Percentiles rank a stretch among this genome's conserved stretches.
Conservation (phyloP, 2,888 invertebrate genomes). For the Drosophila anomalata region DNA sequence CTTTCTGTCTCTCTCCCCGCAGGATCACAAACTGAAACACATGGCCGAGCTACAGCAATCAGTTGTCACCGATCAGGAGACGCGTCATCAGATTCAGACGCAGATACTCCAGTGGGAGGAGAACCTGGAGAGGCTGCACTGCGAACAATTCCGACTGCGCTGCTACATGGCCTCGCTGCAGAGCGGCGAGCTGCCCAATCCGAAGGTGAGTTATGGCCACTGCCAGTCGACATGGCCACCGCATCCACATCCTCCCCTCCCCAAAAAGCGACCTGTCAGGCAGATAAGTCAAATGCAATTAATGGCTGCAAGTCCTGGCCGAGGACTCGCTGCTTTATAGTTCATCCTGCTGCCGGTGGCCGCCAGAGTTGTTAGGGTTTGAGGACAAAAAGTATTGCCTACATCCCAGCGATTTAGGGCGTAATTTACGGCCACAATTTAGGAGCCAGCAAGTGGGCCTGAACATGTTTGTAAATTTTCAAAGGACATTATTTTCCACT, state of each 20-base stretch:
- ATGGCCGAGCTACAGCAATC: slow-evolving; percentile 99
- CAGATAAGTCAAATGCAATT: slow-evolving; percentile 40
- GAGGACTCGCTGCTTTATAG: slow-evolving; percentile 14
- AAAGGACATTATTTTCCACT: too few species aligned
- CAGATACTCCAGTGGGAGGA: slow-evolving; percentile 99
- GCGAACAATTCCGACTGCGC: slow-evolving; percentile 97
- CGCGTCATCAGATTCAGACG: slow-evolving; percentile 94
- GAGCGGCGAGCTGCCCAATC: slow-evolving; percentile 97
- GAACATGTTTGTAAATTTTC: neutral
- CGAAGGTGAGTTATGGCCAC: slow-evolving; percentile 89
- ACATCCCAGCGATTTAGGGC: slow-evolving; percentile 5
- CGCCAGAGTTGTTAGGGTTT: slow-evolving; percentile 15
- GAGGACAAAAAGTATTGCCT: slow-evolving; percentile 26
- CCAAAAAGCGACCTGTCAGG: slow-evolving; percentile 18
- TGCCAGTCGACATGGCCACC: slow-evolving; percentile 2
- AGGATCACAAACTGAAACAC: slow-evolving; percentile 98
- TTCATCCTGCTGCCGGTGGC: slow-evolving; percentile 4
- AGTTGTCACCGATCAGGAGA: slow-evolving; percentile 96
- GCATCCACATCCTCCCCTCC: neutral
- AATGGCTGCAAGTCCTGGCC: slow-evolving; percentile 18
- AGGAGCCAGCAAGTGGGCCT: neutral
- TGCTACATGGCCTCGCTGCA: slow-evolving; percentile 99
- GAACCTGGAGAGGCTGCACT: slow-evolving; percentile 96
- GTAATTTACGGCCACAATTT: neutral
- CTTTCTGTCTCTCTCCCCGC: slow-evolving; percentile 54